Evolutionary conservation across 2,888 invertebrate genomes (phyloP), one percentile per base, ranked within the genome.

Genomic region (Rotaria socialis): DNA sequence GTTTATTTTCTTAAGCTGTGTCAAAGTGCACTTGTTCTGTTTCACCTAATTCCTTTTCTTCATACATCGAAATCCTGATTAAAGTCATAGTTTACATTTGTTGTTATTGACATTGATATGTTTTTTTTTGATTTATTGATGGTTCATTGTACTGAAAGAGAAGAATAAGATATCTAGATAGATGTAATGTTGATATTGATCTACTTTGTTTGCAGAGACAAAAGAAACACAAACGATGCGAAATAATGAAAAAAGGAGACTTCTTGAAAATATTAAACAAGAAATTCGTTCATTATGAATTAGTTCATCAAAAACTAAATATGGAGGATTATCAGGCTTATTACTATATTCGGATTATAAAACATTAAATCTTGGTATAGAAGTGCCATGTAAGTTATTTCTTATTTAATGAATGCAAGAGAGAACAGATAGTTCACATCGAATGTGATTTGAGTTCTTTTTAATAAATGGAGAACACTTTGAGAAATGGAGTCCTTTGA

Each of bases 261-360:
- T 27, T 19, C 35, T 35, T 67, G 67, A 67, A 67, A 67, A 35
- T 67, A 16, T 67, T 67, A 67, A 67, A 27, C 67, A 67, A 67
- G 67, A 67, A 67, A 67, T 67, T 35, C 67, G 67, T 67, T 67
- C 67, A 35, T 27, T 67, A 67, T 67, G 35, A 67, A 27, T 67
- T 27, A 27, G 67, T 67, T 67, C 67, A 67, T 35, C 67, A 41
- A 67, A 67, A 67, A 35, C 35, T 19, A 67, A 67, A 67, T 67
- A 67, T 67, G 27, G 67, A 27, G 27, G 67, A 19, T 67, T 67
- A 19, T 19, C 35, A 67, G 67, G 67, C 35, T 27, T 35, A 67
- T 67, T 67, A 35, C 35, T 67, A 67, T 67, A 67, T 67, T 27
- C 14, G 16, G 67, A 67, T 67, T 67, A 35, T 67, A 67, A 67